Evolutionary conservation across 2,113 vertebrate species (phyloP).

Genomic region (Oryzias celebensis): DNA sequence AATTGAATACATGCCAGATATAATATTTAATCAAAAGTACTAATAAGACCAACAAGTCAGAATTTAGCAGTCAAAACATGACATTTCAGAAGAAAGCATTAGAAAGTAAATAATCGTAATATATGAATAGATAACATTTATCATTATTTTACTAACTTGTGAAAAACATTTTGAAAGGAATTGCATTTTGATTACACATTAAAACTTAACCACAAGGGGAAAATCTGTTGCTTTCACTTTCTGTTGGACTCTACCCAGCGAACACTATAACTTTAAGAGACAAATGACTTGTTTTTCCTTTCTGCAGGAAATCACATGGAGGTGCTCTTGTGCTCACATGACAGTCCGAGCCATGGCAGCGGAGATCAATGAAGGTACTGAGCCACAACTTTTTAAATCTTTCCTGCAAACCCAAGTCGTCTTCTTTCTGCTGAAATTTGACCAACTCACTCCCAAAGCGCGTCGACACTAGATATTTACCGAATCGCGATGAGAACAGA

Average conservation of each 20-base stretch:
- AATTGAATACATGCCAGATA: too few relatives aligned
- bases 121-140: too few relatives aligned
- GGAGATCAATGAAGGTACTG: conserved; percentile 80
- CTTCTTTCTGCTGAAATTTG: not conserved
- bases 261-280: conserved; percentile 75
- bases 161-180: too few relatives aligned
- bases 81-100: too few relatives aligned
- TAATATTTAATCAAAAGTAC: too few relatives aligned
- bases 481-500: conserved; percentile 4
- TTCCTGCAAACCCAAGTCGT: not conserved
- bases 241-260: conserved; percentile 43
- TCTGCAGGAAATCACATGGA: conserved; percentile 84
- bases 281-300: conserved; percentile 64
- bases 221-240: not conserved
- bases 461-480: too few relatives aligned
- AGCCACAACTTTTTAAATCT: conserved; percentile 13
- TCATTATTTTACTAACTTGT: too few relatives aligned
- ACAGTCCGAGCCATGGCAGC: conserved; percentile 77
- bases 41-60: too few relatives aligned
- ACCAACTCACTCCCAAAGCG: too few relatives aligned
- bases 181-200: too few relatives aligned
- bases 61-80: too few relatives aligned
- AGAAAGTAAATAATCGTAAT: too few relatives aligned
- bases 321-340: conserved; percentile 78
- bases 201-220: not conserved